Evolutionary conservation across 23 tunicate genomes (phyloP).

Genomic region (Trididemnum clinides): DNA sequence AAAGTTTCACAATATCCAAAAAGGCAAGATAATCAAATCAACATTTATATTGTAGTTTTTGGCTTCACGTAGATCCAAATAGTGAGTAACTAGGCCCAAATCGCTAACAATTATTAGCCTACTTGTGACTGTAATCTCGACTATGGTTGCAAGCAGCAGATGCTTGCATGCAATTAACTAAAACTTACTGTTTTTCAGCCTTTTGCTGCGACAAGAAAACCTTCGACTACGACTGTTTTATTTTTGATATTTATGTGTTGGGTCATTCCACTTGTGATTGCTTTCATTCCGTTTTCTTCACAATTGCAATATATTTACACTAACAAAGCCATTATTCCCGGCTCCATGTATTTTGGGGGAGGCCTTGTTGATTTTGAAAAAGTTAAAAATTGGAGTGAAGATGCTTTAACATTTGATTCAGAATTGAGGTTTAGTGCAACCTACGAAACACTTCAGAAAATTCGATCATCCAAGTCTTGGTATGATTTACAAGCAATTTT

Average conservation of each 20-base stretch:
- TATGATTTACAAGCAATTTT: background rate
- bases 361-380: background rate
- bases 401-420: conserved; percentile 1
- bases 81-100: too few species aligned
- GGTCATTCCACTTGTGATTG: conserved; percentile 25
- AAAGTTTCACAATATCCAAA: too few species aligned
- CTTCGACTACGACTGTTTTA: background rate
- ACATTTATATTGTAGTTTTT: too few species aligned
- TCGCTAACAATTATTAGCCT: too few species aligned
- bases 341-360: conserved; percentile 17
- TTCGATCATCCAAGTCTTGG: background rate
- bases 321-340: background rate
- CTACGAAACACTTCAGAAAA: background rate
- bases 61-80: too few species aligned
- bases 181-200: conserved; percentile 52
- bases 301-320: conserved; percentile 8
- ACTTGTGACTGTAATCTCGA: too few species aligned
- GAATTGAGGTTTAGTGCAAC: background rate
- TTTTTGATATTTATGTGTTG: conserved; percentile 15
- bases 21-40: too few species aligned
- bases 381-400: background rate
- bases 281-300: conserved; percentile 19
- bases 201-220: conserved; percentile 28
- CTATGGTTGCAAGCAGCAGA: too few species aligned
- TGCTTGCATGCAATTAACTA: too few species aligned